Conservation (phyloP, 2,888 invertebrate species). For the Ptilodon capucinus region DNA sequence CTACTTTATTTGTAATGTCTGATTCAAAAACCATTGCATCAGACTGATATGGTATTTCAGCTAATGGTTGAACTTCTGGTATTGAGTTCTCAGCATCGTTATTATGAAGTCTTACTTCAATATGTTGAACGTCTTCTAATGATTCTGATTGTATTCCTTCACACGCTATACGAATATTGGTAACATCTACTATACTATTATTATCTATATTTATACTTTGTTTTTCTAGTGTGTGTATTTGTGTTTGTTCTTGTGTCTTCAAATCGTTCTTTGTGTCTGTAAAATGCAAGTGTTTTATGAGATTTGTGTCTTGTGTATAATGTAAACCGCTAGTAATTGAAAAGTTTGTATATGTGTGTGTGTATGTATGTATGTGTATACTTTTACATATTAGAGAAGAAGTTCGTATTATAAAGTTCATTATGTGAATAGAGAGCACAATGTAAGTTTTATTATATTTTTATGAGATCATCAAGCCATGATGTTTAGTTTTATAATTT, state of each 20-base stretch:
- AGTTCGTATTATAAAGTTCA: too few relatives aligned
- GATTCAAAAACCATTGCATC: not conserved
- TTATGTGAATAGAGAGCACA: too few relatives aligned
- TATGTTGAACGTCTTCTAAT: not conserved
- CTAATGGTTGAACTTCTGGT: not conserved
- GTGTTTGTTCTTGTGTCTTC: constrained; percentile 3
- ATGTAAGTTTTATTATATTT: too few relatives aligned
- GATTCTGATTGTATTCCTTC: not conserved
- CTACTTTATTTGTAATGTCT: not conserved
- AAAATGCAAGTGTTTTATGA: constrained; percentile 11
- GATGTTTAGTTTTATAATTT: too few relatives aligned
- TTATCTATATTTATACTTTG: not conserved
- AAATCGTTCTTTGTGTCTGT: constrained; percentile 10
- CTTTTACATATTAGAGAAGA: too few relatives aligned
- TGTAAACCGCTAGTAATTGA: too few relatives aligned
- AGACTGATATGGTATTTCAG: not conserved
- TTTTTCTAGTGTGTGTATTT: not conserved
- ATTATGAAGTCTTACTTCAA: not conserved
- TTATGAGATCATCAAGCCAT: too few relatives aligned
- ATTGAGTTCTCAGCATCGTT: not conserved
- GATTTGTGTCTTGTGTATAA: not conserved
- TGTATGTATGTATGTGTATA: not conserved
- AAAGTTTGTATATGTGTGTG: not conserved
- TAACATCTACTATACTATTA: not conserved
- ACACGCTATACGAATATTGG: not conserved